Conservation (phyloP, 2,797 vertebrate genomes). For the Labeo calbasu region DNA sequence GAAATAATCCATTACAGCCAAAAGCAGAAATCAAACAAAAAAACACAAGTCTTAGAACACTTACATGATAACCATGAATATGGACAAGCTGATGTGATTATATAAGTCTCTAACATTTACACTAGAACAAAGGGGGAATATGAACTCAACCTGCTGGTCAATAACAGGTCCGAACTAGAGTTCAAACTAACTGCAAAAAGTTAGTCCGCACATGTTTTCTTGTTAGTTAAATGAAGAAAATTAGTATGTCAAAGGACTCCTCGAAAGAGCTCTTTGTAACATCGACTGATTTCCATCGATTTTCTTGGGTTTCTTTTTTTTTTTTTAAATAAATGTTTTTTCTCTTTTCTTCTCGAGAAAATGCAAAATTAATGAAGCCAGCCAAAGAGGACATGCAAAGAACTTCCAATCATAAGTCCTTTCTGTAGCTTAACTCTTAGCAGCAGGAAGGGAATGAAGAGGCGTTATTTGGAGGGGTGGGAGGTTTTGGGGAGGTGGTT, state of each 20-base stretch:
- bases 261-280: conserved; percentile 54
- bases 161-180: conserved; percentile 61
- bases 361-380: conserved; percentile 71
- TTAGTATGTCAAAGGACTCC: conserved; percentile 62
- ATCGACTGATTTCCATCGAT: conserved; percentile 45
- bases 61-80: conserved; percentile 67
- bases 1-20: conserved; percentile 78
- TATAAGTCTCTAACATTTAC: conserved; percentile 56
- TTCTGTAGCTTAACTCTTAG: conserved; percentile 75
- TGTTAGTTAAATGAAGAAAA: conserved; percentile 66
- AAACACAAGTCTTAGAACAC: conserved; percentile 59
- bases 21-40: conserved; percentile 67
- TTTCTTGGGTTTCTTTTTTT: conserved; percentile 40
- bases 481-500: conserved; percentile 57
- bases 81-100: conserved; percentile 70
- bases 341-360: conserved; percentile 65
- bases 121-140: conserved; percentile 53
- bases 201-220: conserved; percentile 66
- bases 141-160: conserved; percentile 68
- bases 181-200: conserved; percentile 71
- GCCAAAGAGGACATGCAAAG: conserved; percentile 75
- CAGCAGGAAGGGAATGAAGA: conserved; percentile 58
- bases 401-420: conserved; percentile 77
- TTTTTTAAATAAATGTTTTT: conserved; percentile 33
- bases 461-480: conserved; percentile 60